Evolutionary conservation across 1,140 invertebrate genomes (phyloP).

Genomic region (Conopomorpha cramerella): DNA sequence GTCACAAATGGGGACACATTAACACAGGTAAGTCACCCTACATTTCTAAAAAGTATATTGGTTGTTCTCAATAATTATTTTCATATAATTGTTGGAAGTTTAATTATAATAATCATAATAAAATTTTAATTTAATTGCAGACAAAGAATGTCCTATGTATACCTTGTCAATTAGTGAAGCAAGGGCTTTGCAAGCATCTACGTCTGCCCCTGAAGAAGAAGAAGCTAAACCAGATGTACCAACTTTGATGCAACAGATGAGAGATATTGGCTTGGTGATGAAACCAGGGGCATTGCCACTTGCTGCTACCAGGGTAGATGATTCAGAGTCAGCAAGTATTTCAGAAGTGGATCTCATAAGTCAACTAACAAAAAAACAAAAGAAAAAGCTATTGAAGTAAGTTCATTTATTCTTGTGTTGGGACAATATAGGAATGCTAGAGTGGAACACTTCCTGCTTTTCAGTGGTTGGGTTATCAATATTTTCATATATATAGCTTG

Average conservation of each 20-base stretch:
- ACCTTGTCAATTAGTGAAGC: conserved; percentile 77
- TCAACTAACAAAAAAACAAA: conserved; percentile 84
- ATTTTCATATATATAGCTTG: conserved; percentile 7
- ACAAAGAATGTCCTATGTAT: conserved; percentile 93
- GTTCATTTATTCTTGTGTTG: no score
- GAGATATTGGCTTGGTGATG: conserved; percentile 87
- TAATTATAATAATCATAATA: no score
- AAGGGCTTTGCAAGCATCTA: conserved; percentile 61
- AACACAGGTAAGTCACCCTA: conserved; percentile 94
- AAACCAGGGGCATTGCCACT: conserved; percentile 73
- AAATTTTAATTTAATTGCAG: no score
- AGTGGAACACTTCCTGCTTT: no score
- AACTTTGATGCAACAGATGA: conserved; percentile 86
- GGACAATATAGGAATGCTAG: no score
- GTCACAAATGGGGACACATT: conserved; percentile 99
- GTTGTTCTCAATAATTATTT: no score
- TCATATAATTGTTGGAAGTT: no score
- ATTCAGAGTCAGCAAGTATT: conserved; percentile 61
- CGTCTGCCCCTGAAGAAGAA: conserved; percentile 65
- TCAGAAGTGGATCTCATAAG: conserved; percentile 80
- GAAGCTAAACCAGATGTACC: conserved; percentile 63
- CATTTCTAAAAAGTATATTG: no score
- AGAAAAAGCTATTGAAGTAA: conserved; percentile 87
- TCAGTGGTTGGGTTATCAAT: no score
- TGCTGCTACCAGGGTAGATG: conserved; percentile 38